Percentiles rank a stretch among this genome's conserved stretches.
These are phyloP conservation scores for Ictalurus punctatus DNA, from an alignment of 2,113 vertebrate species.

Conservation along the genomic window DNA sequence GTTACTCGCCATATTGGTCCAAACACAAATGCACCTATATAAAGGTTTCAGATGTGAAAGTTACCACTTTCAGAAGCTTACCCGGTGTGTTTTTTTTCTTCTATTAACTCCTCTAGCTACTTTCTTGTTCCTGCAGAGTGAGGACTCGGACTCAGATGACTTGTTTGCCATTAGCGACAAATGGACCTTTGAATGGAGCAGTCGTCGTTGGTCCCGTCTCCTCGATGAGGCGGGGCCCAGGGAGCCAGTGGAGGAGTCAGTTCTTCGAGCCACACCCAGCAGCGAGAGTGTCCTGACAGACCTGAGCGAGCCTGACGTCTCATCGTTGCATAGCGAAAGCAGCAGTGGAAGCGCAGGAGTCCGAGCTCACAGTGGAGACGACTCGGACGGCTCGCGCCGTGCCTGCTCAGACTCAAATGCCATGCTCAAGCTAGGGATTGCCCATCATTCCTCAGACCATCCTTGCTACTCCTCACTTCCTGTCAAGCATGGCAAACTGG, in stretches of 20 bases:
- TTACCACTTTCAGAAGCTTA: too few species aligned
- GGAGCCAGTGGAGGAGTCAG: slow-evolving; percentile 72
- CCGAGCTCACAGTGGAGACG: slow-evolving; percentile 69
- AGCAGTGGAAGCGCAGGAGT: slow-evolving; percentile 88
- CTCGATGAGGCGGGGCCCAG: slow-evolving; percentile 75
- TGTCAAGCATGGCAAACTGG: slow-evolving; percentile 79
- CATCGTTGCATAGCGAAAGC: slow-evolving; percentile 89
- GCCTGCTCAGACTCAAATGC: slow-evolving; percentile 68
- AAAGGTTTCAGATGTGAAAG: too few species aligned
- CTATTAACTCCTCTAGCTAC: too few species aligned
- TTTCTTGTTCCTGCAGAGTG: slow-evolving; percentile 75
- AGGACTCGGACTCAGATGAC: slow-evolving; percentile 97
- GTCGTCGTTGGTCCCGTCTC: slow-evolving; percentile 89
- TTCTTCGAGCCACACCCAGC: slow-evolving; percentile 86
- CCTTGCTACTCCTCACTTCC: slow-evolving; percentile 71
- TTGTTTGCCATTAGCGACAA: slow-evolving; percentile 93
- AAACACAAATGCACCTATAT: too few species aligned
- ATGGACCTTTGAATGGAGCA: slow-evolving; percentile 97
- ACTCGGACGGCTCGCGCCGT: slow-evolving; percentile 72
- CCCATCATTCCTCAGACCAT: slow-evolving; percentile 60
- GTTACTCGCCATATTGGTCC: too few species aligned
- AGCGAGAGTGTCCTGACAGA: slow-evolving; percentile 93
- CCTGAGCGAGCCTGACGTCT: slow-evolving; percentile 88
- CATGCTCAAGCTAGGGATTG: slow-evolving; percentile 61
- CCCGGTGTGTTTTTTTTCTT: too few species aligned